These are phyloP conservation scores for Sarcophaga rosellei DNA, from an alignment of 2,888 invertebrate species.

Conservation along the genomic window DNA sequence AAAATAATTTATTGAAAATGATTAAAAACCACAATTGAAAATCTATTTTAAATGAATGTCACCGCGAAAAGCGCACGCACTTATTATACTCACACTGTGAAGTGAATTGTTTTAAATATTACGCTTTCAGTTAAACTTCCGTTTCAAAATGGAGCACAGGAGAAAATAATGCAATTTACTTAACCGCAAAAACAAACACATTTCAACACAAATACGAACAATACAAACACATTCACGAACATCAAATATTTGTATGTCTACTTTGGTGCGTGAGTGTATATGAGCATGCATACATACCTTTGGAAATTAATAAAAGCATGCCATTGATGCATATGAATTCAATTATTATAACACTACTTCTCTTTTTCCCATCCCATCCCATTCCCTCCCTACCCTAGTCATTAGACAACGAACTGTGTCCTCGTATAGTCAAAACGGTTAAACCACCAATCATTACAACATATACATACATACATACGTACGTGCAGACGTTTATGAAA, in stretches of 20 bases:
- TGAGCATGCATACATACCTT: slow-evolving; percentile 29
- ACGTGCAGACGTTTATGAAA: slow-evolving; percentile 43
- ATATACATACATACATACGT: background rate
- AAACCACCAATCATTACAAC: slow-evolving; percentile 1
- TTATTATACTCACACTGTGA: background rate
- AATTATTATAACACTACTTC: slow-evolving; percentile 77
- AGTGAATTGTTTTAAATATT: background rate
- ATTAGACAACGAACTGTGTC: background rate
- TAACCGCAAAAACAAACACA: slow-evolving; percentile 55
- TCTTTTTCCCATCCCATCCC: slow-evolving; percentile 70
- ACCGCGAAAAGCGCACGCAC: slow-evolving; percentile 13
- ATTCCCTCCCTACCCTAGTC: slow-evolving; percentile 1
- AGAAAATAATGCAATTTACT: slow-evolving; percentile 55
- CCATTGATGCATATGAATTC: slow-evolving; percentile 80
- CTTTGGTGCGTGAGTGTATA: background rate
- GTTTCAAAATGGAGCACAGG: slow-evolving; percentile 1
- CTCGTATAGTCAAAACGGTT: slow-evolving; percentile 56
- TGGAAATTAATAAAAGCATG: slow-evolving; percentile 68
- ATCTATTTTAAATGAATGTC: slow-evolving; percentile 77
- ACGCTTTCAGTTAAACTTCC: slow-evolving; percentile 64
- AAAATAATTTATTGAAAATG: slow-evolving; percentile 79
- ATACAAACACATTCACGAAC: background rate
- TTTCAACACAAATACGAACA: background rate
- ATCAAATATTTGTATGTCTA: slow-evolving; percentile 12
- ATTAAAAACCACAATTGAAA: slow-evolving; percentile 78